Evolutionary conservation across 2,113 vertebrate species (phyloP).

Genomic region (Apeltes quadracus): DNA sequence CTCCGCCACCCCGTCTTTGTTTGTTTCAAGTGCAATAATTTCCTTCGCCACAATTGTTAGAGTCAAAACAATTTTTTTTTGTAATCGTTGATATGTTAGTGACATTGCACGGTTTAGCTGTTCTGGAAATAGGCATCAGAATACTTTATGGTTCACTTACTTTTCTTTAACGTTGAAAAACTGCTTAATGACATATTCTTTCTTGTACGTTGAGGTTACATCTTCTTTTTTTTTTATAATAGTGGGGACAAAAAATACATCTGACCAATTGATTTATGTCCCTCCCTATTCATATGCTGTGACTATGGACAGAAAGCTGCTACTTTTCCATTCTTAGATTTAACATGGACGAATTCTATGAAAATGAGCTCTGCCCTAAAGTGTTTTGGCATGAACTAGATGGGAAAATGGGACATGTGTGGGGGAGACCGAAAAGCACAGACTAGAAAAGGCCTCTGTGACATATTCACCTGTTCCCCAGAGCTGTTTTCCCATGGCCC

Average conservation of each 20-base stretch:
- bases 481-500: slow-evolving; percentile 80
- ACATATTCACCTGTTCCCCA: slow-evolving; percentile 81
- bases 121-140: not conserved
- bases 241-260: not conserved
- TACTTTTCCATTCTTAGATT: slow-evolving; percentile 6
- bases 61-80: slow-evolving; percentile 67
- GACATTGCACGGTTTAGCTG: slow-evolving; percentile 6
- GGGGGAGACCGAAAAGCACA: slow-evolving; percentile 31
- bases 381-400: slow-evolving; percentile 72
- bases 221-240: not conserved
- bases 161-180: not conserved
- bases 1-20: slow-evolving; percentile 64
- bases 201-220: not conserved
- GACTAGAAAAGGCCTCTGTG: slow-evolving; percentile 62
- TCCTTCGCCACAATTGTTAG: slow-evolving; percentile 56
- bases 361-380: slow-evolving; percentile 50
- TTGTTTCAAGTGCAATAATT: slow-evolving; percentile 65
- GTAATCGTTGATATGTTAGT: slow-evolving; percentile 49
- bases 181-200: not conserved
- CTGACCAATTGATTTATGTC: not conserved
- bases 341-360: slow-evolving; percentile 23
- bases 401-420: slow-evolving; percentile 72
- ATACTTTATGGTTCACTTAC: not conserved
- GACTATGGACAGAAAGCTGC: not conserved
- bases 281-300: not conserved